These are phyloP conservation scores for Triops cancriformis DNA, from an alignment of 1,140 invertebrate species.

Conservation along the genomic window DNA sequence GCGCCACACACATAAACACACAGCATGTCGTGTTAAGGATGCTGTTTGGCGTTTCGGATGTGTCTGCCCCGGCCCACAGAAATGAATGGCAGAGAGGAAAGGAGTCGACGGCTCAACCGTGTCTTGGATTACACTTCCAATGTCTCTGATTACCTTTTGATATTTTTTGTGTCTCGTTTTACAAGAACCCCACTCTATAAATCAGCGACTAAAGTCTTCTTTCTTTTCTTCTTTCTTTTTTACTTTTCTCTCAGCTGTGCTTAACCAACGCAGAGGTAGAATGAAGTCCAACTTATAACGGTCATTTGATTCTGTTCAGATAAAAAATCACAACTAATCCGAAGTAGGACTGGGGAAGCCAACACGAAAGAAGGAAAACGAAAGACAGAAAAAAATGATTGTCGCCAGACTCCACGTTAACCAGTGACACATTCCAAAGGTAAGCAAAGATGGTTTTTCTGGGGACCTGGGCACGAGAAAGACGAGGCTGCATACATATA, in stretches of 20 bases:
- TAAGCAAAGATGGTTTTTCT: background rate
- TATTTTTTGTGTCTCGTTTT: background rate
- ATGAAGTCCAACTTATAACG: background rate
- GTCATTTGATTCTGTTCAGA: background rate
- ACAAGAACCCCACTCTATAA: background rate
- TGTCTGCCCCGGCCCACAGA: background rate
- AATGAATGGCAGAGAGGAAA: background rate
- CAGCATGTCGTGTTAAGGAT: background rate
- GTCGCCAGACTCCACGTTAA: background rate
- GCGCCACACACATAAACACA: slow-evolving; percentile 12
- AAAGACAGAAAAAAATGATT: background rate
- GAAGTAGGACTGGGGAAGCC: background rate
- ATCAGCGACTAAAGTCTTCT: background rate
- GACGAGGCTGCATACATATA: background rate
- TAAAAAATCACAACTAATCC: slow-evolving; percentile 2
- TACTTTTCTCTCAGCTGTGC: background rate
- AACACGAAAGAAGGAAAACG: background rate
- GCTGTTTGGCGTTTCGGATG: background rate
- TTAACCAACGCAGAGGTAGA: background rate
- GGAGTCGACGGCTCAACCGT: background rate
- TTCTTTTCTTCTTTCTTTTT: background rate
- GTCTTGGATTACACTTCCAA: background rate
- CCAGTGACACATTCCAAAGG: background rate
- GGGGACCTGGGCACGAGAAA: background rate
- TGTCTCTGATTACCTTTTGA: slow-evolving; percentile 1